Percentiles rank a stretch among this genome's conserved stretches.
Evolutionary conservation across 2,888 invertebrate genomes (phyloP).

Genomic region (Brachylomia viminalis): DNA sequence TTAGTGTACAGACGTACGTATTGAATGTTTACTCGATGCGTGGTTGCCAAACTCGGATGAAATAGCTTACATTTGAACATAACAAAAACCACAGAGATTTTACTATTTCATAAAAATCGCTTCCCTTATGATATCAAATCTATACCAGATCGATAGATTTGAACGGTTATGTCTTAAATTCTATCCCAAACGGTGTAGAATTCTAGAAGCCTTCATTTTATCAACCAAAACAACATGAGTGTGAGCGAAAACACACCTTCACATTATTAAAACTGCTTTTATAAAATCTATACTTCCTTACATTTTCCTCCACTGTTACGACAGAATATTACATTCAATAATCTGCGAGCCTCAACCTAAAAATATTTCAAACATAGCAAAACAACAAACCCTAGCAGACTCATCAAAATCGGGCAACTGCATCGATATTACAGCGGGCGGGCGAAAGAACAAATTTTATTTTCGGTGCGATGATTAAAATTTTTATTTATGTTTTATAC

Average conservation of each 20-base stretch:
- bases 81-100: neutral
- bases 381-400: slow-evolving; percentile 39
- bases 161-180: neutral
- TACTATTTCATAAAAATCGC: neutral
- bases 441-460: slow-evolving; percentile 68
- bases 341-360: slow-evolving; percentile 4
- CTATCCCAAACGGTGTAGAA: neutral
- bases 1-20: neutral
- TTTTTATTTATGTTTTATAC: slow-evolving; percentile 76
- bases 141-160: neutral
- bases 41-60: slow-evolving; percentile 6
- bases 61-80: slow-evolving; percentile 1
- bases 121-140: neutral
- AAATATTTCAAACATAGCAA: slow-evolving; percentile 20
- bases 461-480: slow-evolving; percentile 72
- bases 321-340: slow-evolving; percentile 20
- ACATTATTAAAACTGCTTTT: slow-evolving; percentile 3
- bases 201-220: neutral
- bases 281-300: neutral
- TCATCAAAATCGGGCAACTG: slow-evolving; percentile 65
- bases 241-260: neutral
- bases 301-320: neutral
- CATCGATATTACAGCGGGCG: slow-evolving; percentile 63
- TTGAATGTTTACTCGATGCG: slow-evolving; percentile 5
- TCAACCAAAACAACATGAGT: neutral